phyloP scores from a whole-genome alignment of 1,140 invertebrate species.

The Ceratosolen solmsi region DNA sequence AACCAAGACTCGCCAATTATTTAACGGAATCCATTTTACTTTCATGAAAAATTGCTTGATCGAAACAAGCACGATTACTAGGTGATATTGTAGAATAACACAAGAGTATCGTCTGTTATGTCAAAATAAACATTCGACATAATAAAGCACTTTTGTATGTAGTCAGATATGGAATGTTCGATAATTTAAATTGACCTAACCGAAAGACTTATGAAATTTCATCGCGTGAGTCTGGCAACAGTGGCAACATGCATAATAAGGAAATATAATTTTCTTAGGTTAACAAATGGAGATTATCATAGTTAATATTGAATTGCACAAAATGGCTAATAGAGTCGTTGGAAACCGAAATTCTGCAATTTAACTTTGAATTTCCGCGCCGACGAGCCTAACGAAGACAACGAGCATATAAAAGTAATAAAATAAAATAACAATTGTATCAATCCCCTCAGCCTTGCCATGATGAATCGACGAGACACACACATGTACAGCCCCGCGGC shows the following conservation, averaged over 20 bases:
- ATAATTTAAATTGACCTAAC: neutral
- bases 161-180: neutral
- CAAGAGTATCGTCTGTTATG: neutral
- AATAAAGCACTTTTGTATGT: neutral
- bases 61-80: neutral
- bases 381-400: slow-evolving; percentile 4
- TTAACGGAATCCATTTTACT: too few species aligned
- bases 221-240: neutral
- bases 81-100: neutral
- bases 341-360: too few species aligned
- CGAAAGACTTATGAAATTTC: neutral
- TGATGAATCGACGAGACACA: neutral
- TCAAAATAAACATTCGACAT: neutral
- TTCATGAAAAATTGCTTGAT: too few species aligned
- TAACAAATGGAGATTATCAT: neutral
- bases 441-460: neutral
- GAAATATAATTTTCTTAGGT: neutral
- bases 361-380: neutral
- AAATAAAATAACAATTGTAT: neutral
- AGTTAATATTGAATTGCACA: too few species aligned
- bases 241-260: neutral
- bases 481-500: neutral
- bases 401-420: slow-evolving; percentile 40
- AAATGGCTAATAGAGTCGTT: too few species aligned
- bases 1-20: too few species aligned